Base-by-base conservation (phyloP, 2,797 vertebrate species). In the Vultur gryphus region DNA sequence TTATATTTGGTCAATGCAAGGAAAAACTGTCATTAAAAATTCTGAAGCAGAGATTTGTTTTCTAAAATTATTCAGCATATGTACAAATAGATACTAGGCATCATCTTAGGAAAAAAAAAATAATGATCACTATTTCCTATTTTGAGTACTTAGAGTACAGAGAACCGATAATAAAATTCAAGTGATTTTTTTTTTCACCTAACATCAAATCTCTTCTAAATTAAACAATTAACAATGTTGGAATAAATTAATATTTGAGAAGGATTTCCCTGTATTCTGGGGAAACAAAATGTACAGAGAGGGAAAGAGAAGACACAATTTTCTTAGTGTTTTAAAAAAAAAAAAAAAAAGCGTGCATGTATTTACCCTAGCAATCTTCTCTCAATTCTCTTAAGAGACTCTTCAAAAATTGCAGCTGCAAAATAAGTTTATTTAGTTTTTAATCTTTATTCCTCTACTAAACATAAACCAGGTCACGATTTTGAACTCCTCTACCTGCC, bases 401-500 rank as follows among this genome's bases (percentile, higher is more conserved):
- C 97, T 44, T 94, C 44, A 94, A 95, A 97, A 92, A 88, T 55
- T 78, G 37, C 86, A 95, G 94, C 90, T 93, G 84, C 57, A 92
- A 93, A 95, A 80, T 29, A 65, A 55, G n/a, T 78, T 87, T 41
- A 52, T 65, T 93, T 94, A 1, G 35, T 70, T 84, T 92, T 76
- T 81, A 66, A 86, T 76, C 75, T 94, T 85, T 92, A 93, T 62
- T 96, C n/a, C 62, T 84, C 70, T 84, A 87, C 97, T 99, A 99
- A 95, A 99, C 99, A 84, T 99, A 99, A 77, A 99, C 99, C 76
- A 99, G 97, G 96, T 99, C 99, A 92, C 98, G 98, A 89, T 98
- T 98, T 90, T 97, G 96, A 71, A 97, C 76, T 89, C 97, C 96
- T 54, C 97, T 98, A 81, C 94, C 97, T 94, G 52, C 77, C 78